These are phyloP conservation scores for Drosophila demipolita DNA, from an alignment of 2,888 invertebrate genomes.

Conservation along the genomic window DNA sequence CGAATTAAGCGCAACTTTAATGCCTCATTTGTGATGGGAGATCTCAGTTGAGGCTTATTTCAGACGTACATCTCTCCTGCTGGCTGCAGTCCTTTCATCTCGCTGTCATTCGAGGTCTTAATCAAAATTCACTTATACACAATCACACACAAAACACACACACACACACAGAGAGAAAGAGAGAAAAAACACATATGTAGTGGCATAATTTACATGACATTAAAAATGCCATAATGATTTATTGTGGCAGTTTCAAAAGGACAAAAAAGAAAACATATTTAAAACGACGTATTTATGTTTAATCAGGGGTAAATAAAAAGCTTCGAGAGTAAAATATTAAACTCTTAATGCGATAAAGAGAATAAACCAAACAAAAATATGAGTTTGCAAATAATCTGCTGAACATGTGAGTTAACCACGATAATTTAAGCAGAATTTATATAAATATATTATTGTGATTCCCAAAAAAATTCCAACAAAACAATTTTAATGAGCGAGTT, in stretches of 20 bases:
- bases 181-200: constrained; percentile 28
- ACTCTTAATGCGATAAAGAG: constrained; percentile 35
- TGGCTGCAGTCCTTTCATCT: constrained; percentile 31
- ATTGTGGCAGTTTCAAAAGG: constrained; percentile 53
- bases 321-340: constrained; percentile 30
- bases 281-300: constrained; percentile 63
- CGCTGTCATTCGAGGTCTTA: constrained; percentile 29
- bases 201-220: constrained; percentile 72
- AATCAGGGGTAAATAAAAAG: constrained; percentile 54
- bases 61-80: constrained; percentile 21
- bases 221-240: constrained; percentile 72
- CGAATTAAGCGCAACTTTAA: constrained; percentile 59
- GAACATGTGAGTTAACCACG: background rate
- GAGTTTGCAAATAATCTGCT: constrained; percentile 25
- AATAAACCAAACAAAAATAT: constrained; percentile 6
- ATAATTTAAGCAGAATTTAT: background rate
- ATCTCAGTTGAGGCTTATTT: constrained; percentile 34
- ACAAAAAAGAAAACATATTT: constrained; percentile 62
- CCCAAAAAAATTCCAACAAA: no score
- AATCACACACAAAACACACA: constrained; percentile 7
- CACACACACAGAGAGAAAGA: constrained; percentile 21
- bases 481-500: background rate
- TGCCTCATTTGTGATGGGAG: constrained; percentile 47
- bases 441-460: no score
- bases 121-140: constrained; percentile 23